A percentile compares a stretch with the other conserved stretches of the same genome.
phyloP scores from a whole-genome alignment of 2,113 vertebrate genomes.

The Siniperca knerii region DNA sequence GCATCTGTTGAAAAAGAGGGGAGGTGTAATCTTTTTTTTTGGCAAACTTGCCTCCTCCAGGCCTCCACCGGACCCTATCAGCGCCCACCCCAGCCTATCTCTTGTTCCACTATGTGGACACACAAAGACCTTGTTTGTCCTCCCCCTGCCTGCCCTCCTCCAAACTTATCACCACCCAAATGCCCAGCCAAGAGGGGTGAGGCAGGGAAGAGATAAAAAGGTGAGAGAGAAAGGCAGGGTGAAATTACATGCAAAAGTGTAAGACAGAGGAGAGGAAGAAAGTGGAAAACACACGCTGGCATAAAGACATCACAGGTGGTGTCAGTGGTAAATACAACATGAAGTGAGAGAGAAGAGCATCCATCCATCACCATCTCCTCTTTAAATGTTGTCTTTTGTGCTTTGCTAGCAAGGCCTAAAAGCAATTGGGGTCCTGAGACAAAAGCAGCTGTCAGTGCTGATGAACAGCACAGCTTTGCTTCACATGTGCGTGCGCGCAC shows the following conservation, averaged over 20 bases:
- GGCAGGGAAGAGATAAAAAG: slow-evolving; percentile 18
- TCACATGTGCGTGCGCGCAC: neutral
- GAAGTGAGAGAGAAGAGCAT: slow-evolving; percentile 31
- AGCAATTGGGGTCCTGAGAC: slow-evolving; percentile 65
- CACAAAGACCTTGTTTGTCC: slow-evolving; percentile 88
- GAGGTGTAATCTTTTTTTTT: slow-evolving; percentile 69
- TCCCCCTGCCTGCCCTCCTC: slow-evolving; percentile 66
- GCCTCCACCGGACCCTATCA: slow-evolving; percentile 67
- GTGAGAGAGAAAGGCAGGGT: slow-evolving; percentile 5
- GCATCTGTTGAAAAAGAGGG: slow-evolving; percentile 65
- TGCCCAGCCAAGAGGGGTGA: slow-evolving; percentile 58
- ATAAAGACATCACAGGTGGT: slow-evolving; percentile 61
- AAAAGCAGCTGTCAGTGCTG: slow-evolving; percentile 82
- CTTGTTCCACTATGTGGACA: slow-evolving; percentile 72
- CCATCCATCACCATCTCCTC: slow-evolving; percentile 57
- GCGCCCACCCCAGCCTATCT: slow-evolving; percentile 62
- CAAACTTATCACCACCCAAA: slow-evolving; percentile 85
- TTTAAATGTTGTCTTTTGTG: slow-evolving; percentile 84
- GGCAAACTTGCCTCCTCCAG: slow-evolving; percentile 66
- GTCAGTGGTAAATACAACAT: slow-evolving; percentile 38
- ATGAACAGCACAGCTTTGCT: slow-evolving; percentile 55
- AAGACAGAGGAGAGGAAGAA: slow-evolving; percentile 6
- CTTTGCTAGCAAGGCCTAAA: slow-evolving; percentile 70
- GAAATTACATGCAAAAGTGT: slow-evolving; percentile 27
- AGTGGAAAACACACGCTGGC: slow-evolving; percentile 7